Evolutionary conservation across 2,888 invertebrate genomes (phyloP), one percentile per base, ranked within the genome.

Genomic region (Protonemura montana): DNA sequence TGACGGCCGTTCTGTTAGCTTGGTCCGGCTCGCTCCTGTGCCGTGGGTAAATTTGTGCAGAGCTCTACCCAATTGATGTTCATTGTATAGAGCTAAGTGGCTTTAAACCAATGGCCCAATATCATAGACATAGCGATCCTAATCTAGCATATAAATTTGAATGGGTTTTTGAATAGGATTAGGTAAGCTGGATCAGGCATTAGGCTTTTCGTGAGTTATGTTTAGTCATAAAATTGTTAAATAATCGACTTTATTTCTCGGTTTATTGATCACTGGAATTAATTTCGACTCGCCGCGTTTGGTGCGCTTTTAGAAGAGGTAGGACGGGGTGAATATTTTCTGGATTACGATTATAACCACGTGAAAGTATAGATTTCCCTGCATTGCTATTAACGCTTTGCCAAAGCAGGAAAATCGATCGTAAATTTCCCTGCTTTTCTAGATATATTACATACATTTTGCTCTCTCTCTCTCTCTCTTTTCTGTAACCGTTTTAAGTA

Each of bases 101-200:
- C 81, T 81, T 81, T 29, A n/a, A 81, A 29, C 81, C 81, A 81
- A 81, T 30, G 28, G 81, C 5, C 81, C 81, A 30, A 81, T 81
- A 81, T 81, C 59, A 59, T 21, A 29, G 78, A 81, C 26, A 81
- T 29, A 29, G 30, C 81, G 28, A 26, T 78, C 26, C 81, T 81
- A 81, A 81, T 81, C 81, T 81, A 29, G 30, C 81, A 30, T 29
- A 81, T 81, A 81, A 81, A 81, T 81, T 81, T 81, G n/a, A 30
- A 29, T n/a, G 28, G 29, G 16, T 29, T 30, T 81, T 30, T 28
- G 81, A 81, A 81, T 81, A 29, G 81, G 81, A 81, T 81, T 81
- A 81, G 30, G 13, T 59, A 16, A 59, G 59, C 59, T 21, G 59
- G 59, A 59, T 13, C 26, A 28, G 28, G 28, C 26, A 78, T 78